Percentiles rank a stretch among this genome's conserved stretches.
Conservation (phyloP, 2,113 vertebrate genomes). For the Strigops habroptila region DNA sequence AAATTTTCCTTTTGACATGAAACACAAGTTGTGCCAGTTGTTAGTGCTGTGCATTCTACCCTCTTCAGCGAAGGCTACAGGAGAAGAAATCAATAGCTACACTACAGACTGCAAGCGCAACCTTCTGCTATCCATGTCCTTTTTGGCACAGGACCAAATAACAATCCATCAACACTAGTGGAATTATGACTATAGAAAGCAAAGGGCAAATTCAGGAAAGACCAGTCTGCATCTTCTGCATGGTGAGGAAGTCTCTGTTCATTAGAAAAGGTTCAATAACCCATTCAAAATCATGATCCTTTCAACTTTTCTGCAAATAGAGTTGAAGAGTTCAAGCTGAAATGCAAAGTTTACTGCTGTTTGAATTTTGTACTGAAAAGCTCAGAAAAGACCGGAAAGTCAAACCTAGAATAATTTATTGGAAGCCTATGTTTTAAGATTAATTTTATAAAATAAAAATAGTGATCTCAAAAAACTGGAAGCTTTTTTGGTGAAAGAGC, state of each 20-base stretch:
- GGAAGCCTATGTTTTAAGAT: not conserved
- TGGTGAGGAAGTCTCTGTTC: not conserved
- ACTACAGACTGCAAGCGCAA: not conserved
- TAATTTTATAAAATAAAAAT: conserved; percentile 31
- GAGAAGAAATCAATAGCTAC: not conserved
- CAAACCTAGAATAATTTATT: not conserved
- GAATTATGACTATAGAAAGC: not conserved
- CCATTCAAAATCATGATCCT: not conserved
- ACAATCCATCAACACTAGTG: not conserved
- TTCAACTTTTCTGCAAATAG: conserved; percentile 9
- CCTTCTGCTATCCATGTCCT: not conserved
- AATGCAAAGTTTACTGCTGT: not conserved
- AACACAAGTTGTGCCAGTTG: not conserved
- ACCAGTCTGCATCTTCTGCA: not conserved
- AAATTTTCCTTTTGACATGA: not conserved
- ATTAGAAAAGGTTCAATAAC: not conserved
- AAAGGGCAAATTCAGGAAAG: not conserved
- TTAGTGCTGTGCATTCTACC: not conserved
- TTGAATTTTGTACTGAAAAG: not conserved
- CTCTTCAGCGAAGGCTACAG: not conserved
- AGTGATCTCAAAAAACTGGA: not conserved
- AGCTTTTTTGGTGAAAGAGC: not conserved
- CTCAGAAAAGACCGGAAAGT: conserved; percentile 1
- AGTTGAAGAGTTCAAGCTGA: not conserved
- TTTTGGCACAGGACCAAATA: not conserved